Percentiles rank a stretch among this genome's conserved stretches.
These are phyloP conservation scores for Solenopsis fugax DNA, from an alignment of 1,140 invertebrate genomes.

Conservation along the genomic window DNA sequence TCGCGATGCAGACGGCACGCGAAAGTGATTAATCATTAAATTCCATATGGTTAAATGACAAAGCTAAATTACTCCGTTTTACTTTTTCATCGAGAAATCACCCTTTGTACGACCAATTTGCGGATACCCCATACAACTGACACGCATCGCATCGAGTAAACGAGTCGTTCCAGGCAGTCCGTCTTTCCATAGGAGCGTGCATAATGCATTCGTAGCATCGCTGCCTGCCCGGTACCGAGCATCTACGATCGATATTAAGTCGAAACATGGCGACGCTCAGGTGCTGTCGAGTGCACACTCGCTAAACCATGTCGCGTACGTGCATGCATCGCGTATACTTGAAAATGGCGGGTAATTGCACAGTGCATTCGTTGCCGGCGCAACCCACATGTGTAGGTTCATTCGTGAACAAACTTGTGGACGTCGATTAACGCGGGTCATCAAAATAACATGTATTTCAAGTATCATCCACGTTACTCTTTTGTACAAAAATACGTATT, in stretches of 20 bases:
- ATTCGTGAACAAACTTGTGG: neutral
- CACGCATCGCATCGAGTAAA: constrained; percentile 49
- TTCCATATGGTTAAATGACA: constrained; percentile 24
- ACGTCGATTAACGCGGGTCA: constrained; percentile 18
- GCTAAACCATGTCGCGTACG: constrained; percentile 19
- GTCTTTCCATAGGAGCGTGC: constrained; percentile 28
- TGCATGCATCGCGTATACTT: constrained; percentile 16
- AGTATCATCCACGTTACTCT: neutral
- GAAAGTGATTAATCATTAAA: constrained; percentile 52
- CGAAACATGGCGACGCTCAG: constrained; percentile 55
- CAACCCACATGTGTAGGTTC: neutral
- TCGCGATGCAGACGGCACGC: constrained; percentile 31
- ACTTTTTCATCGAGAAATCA: constrained; percentile 35
- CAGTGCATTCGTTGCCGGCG: constrained; percentile 8
- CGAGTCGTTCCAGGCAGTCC: constrained; percentile 46
- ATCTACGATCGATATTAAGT: constrained; percentile 63
- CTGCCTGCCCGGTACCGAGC: constrained; percentile 29
- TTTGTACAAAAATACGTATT: neutral
- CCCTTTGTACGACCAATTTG: constrained; percentile 36
- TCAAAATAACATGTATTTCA: neutral
- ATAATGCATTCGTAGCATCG: constrained; percentile 55
- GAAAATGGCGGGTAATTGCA: constrained; percentile 51
- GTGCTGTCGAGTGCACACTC: constrained; percentile 29
- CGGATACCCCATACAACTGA: constrained; percentile 24
- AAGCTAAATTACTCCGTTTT: constrained; percentile 42